Evolutionary conservation across 1,140 invertebrate species (phyloP).

Genomic region (Sipha flava): DNA sequence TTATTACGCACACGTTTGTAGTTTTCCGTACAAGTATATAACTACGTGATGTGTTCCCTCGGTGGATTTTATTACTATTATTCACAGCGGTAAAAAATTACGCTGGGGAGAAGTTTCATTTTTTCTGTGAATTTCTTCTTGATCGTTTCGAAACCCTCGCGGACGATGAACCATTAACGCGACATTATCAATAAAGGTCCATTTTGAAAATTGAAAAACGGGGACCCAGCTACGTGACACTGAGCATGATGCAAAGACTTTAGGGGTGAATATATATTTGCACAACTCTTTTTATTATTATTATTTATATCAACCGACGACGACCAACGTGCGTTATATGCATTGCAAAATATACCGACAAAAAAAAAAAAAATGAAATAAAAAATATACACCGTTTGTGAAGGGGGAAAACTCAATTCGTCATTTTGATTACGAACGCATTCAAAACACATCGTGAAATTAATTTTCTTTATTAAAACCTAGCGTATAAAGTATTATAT

Average conservation of each 20-base stretch:
- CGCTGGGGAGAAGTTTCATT: not conserved
- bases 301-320: not conserved
- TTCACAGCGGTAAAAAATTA: not conserved
- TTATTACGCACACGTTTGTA: no score
- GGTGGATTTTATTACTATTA: not conserved
- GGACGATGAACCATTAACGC: not conserved
- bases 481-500: not conserved
- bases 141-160: conserved; percentile 2
- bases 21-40: no score
- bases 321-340: no score
- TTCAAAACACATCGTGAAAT: not conserved
- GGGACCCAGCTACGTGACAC: conserved; percentile 5
- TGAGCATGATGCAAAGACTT: not conserved
- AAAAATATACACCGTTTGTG: not conserved
- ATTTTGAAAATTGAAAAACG: conserved; percentile 22
- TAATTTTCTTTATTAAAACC: conserved; percentile 17
- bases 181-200: conserved; percentile 5
- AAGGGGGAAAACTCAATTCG: conserved; percentile 19
- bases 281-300: conserved; percentile 19
- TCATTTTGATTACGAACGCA: not conserved
- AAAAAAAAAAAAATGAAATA: not conserved
- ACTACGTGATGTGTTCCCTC: no score
- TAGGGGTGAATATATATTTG: conserved; percentile 21
- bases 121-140: not conserved
- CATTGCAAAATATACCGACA: not conserved